Percentiles rank a stretch among this genome's conserved stretches.
phyloP scores from a whole-genome alignment of 2,888 invertebrate genomes.

The Hydropsyche betteni region DNA sequence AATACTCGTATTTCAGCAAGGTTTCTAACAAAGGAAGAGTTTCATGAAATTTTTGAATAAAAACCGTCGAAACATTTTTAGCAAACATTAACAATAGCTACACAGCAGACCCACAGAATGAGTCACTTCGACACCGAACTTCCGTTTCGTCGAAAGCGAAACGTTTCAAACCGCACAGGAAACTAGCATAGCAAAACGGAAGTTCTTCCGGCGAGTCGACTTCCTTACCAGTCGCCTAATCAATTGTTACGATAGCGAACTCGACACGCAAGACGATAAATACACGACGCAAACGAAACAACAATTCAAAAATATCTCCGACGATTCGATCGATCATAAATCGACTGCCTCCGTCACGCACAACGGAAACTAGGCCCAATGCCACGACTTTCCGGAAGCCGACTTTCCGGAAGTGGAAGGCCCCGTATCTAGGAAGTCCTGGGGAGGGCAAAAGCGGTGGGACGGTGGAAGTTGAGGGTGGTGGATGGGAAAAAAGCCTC shows the following conservation, averaged over 20 bases:
- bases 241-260: neutral
- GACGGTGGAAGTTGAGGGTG: too few species aligned
- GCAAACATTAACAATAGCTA: too few species aligned
- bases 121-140: neutral
- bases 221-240: slow-evolving; percentile 21
- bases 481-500: slow-evolving; percentile 34
- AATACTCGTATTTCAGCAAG: too few species aligned
- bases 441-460: neutral
- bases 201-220: slow-evolving; percentile 35
- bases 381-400: slow-evolving; percentile 40
- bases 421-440: slow-evolving; percentile 28
- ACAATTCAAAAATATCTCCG: too few species aligned
- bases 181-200: slow-evolving; percentile 19
- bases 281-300: too few species aligned
- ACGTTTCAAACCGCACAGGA: slow-evolving; percentile 13
- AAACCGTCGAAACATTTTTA: too few species aligned
- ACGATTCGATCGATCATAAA: neutral
- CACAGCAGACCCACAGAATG: too few species aligned
- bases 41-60: too few species aligned
- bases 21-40: too few species aligned
- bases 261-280: too few species aligned
- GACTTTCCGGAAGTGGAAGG: slow-evolving; percentile 43
- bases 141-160: slow-evolving; percentile 7
- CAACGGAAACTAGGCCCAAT: neutral
- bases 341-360: neutral